These are phyloP conservation scores for Apamea crenata DNA, from an alignment of 2,888 invertebrate species.

Conservation along the genomic window DNA sequence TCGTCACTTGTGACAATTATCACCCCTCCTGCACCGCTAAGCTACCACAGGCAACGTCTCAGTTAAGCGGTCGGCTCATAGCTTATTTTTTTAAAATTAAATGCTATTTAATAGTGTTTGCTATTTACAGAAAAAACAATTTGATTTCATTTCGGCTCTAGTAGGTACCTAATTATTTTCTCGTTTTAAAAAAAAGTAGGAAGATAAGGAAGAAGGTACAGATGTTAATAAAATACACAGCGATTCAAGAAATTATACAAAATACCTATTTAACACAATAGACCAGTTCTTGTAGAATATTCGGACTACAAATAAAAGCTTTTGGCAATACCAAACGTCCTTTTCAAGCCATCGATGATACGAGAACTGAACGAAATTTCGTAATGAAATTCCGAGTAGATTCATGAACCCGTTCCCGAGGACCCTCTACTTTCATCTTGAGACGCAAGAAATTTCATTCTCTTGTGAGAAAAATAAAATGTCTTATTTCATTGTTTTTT, in stretches of 20 bases:
- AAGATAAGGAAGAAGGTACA: neutral
- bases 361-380: slow-evolving; percentile 73
- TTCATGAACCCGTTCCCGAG: slow-evolving; percentile 75
- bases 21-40: no score
- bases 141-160: neutral
- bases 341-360: slow-evolving; percentile 70
- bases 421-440: slow-evolving; percentile 61
- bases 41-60: no score
- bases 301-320: slow-evolving; percentile 48
- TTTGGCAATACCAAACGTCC: slow-evolving; percentile 56
- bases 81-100: no score
- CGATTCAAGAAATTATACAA: neutral
- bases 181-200: neutral
- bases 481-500: slow-evolving; percentile 25
- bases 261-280: slow-evolving; percentile 1
- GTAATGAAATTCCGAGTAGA: slow-evolving; percentile 82
- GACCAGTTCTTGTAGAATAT: slow-evolving; percentile 26
- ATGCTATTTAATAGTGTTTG: no score
- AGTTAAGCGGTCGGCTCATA: no score
- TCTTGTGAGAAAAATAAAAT: slow-evolving; percentile 55
- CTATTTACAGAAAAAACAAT: neutral
- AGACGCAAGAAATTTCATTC: slow-evolving; percentile 57
- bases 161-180: neutral
- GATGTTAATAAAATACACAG: no score
- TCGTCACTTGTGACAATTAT: no score